These are phyloP conservation scores for Drosophila diplacantha DNA, from an alignment of 2,888 invertebrate genomes.

Conservation along the genomic window DNA sequence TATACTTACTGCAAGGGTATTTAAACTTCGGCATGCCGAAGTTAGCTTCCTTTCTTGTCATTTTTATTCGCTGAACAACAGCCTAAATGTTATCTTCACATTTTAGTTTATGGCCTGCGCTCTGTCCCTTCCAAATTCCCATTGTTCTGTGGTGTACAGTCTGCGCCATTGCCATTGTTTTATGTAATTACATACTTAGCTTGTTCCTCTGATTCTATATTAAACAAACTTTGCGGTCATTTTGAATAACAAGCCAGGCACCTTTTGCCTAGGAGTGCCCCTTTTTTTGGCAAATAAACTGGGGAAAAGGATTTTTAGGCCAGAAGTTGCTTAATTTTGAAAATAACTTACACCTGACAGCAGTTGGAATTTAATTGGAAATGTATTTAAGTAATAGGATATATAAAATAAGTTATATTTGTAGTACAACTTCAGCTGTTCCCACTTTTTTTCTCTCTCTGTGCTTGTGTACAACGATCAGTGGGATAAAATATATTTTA, in stretches of 20 bases:
- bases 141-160: constrained; percentile 13
- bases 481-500: constrained; percentile 66
- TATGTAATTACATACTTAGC: constrained; percentile 17
- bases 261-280: constrained; percentile 7
- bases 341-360: too few species aligned
- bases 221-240: constrained; percentile 11
- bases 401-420: background rate
- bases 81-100: background rate
- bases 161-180: constrained; percentile 6
- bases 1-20: too few species aligned
- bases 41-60: too few species aligned
- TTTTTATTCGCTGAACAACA: background rate
- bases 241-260: constrained; percentile 18
- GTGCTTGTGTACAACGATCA: constrained; percentile 46
- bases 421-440: background rate
- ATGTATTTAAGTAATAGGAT: background rate
- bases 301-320: background rate
- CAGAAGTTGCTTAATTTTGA: background rate
- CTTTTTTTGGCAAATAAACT: constrained; percentile 6
- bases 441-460: background rate
- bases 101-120: background rate
- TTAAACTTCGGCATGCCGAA: too few species aligned
- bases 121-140: background rate
- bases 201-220: background rate
- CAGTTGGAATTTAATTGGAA: background rate